Conservation (phyloP, 2,113 vertebrate genomes). For the Dasypus novemcinctus region DNA sequence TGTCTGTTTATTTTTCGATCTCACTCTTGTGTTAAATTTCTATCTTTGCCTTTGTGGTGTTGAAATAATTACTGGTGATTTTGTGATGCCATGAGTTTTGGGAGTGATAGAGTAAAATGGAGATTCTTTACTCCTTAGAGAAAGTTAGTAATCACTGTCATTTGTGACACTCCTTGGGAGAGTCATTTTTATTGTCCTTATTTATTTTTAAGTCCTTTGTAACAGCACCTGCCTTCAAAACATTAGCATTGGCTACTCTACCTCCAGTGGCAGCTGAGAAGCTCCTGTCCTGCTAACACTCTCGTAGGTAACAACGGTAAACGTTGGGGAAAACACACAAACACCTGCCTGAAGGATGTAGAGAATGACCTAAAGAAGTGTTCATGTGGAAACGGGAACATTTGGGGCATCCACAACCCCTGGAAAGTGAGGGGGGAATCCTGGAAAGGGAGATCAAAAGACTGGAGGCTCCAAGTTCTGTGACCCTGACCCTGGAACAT, state of each 20-base stretch:
- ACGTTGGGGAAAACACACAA: background rate
- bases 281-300: no score
- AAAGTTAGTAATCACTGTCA: accelerated
- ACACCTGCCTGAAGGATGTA: background rate
- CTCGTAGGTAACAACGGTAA: accelerated
- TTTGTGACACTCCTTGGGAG: background rate
- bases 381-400: background rate
- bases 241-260: accelerated
- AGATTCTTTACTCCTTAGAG: background rate
- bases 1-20: background rate
- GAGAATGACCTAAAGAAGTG: background rate
- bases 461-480: background rate
- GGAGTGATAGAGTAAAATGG: background rate
- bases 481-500: background rate
- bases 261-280: background rate
- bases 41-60: background rate
- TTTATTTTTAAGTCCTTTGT: accelerated
- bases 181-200: accelerated
- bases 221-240: background rate
- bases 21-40: background rate
- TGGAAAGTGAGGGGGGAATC: background rate
- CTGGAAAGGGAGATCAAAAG: background rate
- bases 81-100: background rate
- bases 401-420: background rate
- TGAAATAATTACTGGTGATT: background rate